phyloP scores from a whole-genome alignment of 2,797 vertebrate species.

The Lepus oiostolus region DNA sequence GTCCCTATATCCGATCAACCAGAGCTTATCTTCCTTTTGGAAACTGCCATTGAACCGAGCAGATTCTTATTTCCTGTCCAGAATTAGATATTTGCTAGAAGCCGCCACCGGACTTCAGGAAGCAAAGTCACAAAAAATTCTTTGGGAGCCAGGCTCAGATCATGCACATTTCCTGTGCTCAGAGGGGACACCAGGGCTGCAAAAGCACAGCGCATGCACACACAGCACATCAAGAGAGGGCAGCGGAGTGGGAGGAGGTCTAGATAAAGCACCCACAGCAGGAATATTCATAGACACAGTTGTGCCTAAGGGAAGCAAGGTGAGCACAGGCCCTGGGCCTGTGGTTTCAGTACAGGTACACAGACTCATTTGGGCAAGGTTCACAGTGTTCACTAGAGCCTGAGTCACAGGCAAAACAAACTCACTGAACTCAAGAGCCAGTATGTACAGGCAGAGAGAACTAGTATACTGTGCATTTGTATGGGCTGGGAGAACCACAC shows the following conservation, averaged over 20 bases:
- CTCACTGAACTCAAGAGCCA: conserved; percentile 57
- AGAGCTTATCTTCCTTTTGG: conserved; percentile 42
- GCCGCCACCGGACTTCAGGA: conserved; percentile 80
- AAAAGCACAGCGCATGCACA: conserved; percentile 69
- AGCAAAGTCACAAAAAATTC: conserved; percentile 38
- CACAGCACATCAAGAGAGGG: conserved; percentile 5
- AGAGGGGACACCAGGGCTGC: conserved; percentile 51
- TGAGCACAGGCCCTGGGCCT: conserved; percentile 18
- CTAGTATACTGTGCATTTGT: background rate
- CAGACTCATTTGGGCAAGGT: conserved; percentile 36
- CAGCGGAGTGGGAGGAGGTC: background rate
- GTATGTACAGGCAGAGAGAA: conserved; percentile 25
- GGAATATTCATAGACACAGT: background rate
- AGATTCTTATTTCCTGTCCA: conserved; percentile 81
- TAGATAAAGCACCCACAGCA: conserved; percentile 30
- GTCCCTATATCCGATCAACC: background rate
- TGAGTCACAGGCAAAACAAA: conserved; percentile 52
- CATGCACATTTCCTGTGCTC: conserved; percentile 79
- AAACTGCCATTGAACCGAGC: conserved; percentile 73
- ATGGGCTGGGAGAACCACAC: conserved; percentile 5
- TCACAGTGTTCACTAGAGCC: conserved; percentile 18
- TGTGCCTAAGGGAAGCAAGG: conserved; percentile 44
- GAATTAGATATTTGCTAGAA: conserved; percentile 74
- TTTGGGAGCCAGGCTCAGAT: conserved; percentile 64
- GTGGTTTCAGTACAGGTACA: background rate